Percentiles rank a stretch among this genome's conserved stretches.
Conservation (phyloP, 37 sponge, comb jelly and placozoan species). For the Beroe ovata region DNA sequence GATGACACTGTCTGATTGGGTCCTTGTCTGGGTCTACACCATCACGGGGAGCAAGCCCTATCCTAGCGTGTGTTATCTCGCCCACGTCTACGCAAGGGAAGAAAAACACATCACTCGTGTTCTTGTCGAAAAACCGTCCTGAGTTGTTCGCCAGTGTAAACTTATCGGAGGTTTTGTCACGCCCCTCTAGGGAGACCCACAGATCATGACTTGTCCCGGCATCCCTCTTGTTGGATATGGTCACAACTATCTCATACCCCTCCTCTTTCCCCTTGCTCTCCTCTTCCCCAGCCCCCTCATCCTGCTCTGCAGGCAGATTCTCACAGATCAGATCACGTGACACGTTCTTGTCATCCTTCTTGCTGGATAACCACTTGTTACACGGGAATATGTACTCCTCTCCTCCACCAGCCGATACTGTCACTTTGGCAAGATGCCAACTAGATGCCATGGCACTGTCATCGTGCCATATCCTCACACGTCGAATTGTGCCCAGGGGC, state of each 20-base stretch:
- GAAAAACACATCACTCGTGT: constrained; percentile 36
- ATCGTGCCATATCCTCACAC: constrained; percentile 64
- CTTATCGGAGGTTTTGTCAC: not conserved
- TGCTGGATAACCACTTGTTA: constrained; percentile 63
- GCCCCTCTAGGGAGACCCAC: constrained; percentile 32
- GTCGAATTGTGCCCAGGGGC: not conserved
- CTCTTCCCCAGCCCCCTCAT: not conserved
- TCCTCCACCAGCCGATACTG: not conserved
- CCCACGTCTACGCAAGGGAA: constrained; percentile 6
- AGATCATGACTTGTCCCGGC: constrained; percentile 20
- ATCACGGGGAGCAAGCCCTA: constrained; percentile 51
- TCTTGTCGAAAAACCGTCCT: constrained; percentile 45
- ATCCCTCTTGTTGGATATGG: constrained; percentile 41
- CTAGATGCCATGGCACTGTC: not conserved
- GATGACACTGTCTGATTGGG: constrained; percentile 49
- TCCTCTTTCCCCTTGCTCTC: not conserved
- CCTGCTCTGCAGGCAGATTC: constrained; percentile 42
- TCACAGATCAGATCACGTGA: constrained; percentile 62
- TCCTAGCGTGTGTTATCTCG: constrained; percentile 2
- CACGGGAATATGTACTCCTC: constrained; percentile 36
- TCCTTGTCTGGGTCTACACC: constrained; percentile 36
- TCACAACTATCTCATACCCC: constrained; percentile 36
- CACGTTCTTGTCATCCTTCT: constrained; percentile 38
- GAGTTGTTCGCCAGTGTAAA: not conserved
- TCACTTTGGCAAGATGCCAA: constrained; percentile 62